A percentile compares a stretch with the other conserved stretches of the same genome.
Evolutionary conservation across 2,797 vertebrate species (phyloP).

Genomic region (Helicolenus hilgendorfi): DNA sequence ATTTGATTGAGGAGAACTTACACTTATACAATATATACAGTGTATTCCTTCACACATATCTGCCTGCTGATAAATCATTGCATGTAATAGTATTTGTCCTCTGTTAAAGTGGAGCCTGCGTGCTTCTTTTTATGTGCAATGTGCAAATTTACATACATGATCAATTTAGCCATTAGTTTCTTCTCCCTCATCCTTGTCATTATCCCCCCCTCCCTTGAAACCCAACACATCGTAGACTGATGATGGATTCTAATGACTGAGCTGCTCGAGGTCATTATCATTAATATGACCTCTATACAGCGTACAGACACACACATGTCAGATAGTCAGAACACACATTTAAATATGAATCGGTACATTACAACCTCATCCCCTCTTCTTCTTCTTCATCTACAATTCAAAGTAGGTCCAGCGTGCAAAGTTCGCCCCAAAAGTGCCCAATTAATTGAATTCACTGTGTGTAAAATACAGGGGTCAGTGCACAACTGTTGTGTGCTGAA

Average conservation of each 20-base stretch:
- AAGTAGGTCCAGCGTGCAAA: constrained; percentile 71
- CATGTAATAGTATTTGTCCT: neutral
- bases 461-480: constrained; percentile 77
- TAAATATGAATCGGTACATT: constrained; percentile 27
- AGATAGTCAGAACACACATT: constrained; percentile 24
- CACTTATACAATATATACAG: neutral
- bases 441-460: constrained; percentile 85
- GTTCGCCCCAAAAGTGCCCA: constrained; percentile 76
- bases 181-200: constrained; percentile 19
- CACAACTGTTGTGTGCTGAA: constrained; percentile 63
- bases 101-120: neutral
- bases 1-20: neutral
- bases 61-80: neutral
- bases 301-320: neutral
- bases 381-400: constrained; percentile 79
- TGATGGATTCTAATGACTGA: constrained; percentile 61
- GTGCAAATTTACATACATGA: constrained; percentile 23
- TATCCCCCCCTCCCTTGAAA: constrained; percentile 1
- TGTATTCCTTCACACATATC: neutral
- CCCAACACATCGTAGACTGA: constrained; percentile 1
- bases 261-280: constrained; percentile 53
- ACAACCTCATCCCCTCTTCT: neutral
- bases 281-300: constrained; percentile 40
- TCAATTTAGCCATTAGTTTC: constrained; percentile 20
- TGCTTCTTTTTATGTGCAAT: neutral